Conservation (phyloP, 2,888 invertebrate species). For the Leptopterna dolabrata region DNA sequence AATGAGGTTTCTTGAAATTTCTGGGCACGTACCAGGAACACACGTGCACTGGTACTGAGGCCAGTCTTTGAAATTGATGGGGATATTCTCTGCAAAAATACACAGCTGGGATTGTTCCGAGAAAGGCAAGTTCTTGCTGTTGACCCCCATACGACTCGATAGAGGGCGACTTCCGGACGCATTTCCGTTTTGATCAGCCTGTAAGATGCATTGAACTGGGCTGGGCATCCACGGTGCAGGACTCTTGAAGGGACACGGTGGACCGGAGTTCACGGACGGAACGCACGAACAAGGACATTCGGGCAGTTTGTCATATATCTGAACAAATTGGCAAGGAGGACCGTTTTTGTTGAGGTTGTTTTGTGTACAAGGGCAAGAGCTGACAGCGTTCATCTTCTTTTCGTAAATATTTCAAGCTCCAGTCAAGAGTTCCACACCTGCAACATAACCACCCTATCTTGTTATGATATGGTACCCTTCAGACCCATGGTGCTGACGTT, state of each 20-base stretch:
- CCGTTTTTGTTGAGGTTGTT: background rate
- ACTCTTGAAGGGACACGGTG: conserved; percentile 50
- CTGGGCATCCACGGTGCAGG: background rate
- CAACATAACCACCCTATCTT: background rate
- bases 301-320: background rate
- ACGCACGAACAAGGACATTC: conserved; percentile 41
- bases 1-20: background rate
- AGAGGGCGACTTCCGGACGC: background rate
- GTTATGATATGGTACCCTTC: too few relatives aligned
- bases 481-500: too few relatives aligned
- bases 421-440: background rate
- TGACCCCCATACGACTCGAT: background rate
- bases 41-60: background rate
- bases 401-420: background rate
- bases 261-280: conserved; percentile 48
- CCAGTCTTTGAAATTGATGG: conserved; percentile 7
- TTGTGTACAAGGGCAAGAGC: background rate
- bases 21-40: conserved; percentile 27
- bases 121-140: background rate
- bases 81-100: background rate
- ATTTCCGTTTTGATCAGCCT: background rate
- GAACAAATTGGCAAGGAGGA: background rate
- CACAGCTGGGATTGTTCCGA: background rate
- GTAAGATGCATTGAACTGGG: background rate
- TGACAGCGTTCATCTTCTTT: background rate